Evolutionary conservation across 2,113 vertebrate species (phyloP).

Genomic region (Arothron firmamentum): DNA sequence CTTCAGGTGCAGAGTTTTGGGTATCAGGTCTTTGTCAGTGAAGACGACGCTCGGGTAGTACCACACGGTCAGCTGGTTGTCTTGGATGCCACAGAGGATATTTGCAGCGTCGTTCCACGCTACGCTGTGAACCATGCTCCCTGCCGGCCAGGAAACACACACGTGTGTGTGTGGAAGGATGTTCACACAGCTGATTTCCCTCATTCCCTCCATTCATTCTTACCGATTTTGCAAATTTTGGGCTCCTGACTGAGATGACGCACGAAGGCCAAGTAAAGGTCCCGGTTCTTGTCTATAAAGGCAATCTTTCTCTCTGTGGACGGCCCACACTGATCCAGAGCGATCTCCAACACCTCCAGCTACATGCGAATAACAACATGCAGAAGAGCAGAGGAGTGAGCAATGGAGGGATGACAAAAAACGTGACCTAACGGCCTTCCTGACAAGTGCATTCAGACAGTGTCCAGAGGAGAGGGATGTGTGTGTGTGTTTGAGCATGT

Average conservation of each 20-base stretch:
- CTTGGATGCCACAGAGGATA: constrained; percentile 91
- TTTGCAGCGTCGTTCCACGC: constrained; percentile 90
- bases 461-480: constrained; percentile 3
- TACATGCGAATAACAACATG: constrained; percentile 52
- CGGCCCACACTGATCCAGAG: constrained; percentile 89
- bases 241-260: constrained; percentile 85
- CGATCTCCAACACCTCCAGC: constrained; percentile 89
- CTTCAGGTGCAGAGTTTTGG: constrained; percentile 83
- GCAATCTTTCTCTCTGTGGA: constrained; percentile 88
- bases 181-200: neutral
- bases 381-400: constrained; percentile 13
- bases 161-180: neutral
- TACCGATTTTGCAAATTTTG: constrained; percentile 91
- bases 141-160: constrained; percentile 61
- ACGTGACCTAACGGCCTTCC: constrained; percentile 26
- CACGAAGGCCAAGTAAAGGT: constrained; percentile 88
- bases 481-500: constrained; percentile 4
- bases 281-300: constrained; percentile 94
- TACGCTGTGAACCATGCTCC: constrained; percentile 89
- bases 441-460: constrained; percentile 17
- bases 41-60: constrained; percentile 87
- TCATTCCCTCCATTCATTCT: constrained; percentile 38
- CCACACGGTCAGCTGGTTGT: constrained; percentile 86
- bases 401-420: constrained; percentile 40
- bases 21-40: constrained; percentile 88